Base-by-base conservation (phyloP, 2,113 vertebrate genomes). In the Candoia aspera region DNA sequence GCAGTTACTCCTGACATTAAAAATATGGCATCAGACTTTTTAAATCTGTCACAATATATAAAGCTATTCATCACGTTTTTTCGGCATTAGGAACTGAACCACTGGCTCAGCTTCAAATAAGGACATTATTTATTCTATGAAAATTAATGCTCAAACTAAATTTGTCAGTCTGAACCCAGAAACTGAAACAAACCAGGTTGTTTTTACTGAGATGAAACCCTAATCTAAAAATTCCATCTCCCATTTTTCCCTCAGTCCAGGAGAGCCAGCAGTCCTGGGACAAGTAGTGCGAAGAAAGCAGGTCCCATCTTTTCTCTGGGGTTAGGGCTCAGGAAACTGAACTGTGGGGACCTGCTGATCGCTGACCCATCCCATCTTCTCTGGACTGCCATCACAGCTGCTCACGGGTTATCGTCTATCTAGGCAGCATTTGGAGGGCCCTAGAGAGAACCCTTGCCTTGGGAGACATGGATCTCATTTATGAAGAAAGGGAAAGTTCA, bases 381-480 rank as follows among this genome's bases (percentile, higher is more conserved):
- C n/a, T 26, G n/a, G 42, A 21, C 60, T 90, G 84, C 90, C 88
- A 93, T 60, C 89, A 42, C 54, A 93, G 79, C 59, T 84, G 59
- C 46, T 92, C 58, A 89, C 19, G 84, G 73, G 84, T 84, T 24
- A 64, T 64, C 24, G 57, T 89, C 24, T 42, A 92, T 92, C 87
- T 89, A 64, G 23, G 29, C 79, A 53, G 54, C 62, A 90, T 83
- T 83, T 29, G 55, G 84, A 58, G 37, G 55, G 26, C 62, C 55
- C 54, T 59, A 59, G 84, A 87, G n/a, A 60, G 84, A 87, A 8
- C 29, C 29, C 64, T 64, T 84, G 37, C n/a, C 13, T 46, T 87
- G 89, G 85, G 55, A 87, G 89, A 93, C 49, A 84, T 92, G 87
- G 91, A 68, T 89, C 87, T 92, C 91, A 92, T 92, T 60, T 85